Conservation (phyloP, 2,797 vertebrate genomes). For the Sus cebifrons region DNA sequence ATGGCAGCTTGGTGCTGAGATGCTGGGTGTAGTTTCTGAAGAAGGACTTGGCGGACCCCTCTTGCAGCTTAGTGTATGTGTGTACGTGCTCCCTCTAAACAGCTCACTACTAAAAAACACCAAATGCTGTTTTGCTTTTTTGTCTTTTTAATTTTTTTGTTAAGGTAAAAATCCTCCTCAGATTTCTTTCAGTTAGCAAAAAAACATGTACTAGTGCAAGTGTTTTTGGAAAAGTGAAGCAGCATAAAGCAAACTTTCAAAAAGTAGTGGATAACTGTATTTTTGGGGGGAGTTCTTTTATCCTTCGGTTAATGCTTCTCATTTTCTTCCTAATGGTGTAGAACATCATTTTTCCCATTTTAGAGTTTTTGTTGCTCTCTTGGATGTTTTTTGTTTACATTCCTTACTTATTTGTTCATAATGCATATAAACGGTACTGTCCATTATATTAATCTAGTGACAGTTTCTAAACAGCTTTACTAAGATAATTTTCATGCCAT, state of each 20-base stretch:
- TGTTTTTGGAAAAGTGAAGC: background rate
- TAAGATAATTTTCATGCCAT: background rate
- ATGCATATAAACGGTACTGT: background rate
- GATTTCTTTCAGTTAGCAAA: background rate
- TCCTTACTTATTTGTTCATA: background rate
- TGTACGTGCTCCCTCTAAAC: background rate
- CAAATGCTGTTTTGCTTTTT: background rate
- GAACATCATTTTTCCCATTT: background rate
- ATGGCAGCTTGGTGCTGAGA: background rate
- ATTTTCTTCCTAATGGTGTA: background rate
- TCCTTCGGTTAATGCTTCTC: background rate
- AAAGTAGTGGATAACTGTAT: background rate
- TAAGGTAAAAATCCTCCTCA: background rate
- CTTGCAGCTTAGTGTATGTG: background rate
- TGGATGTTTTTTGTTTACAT: background rate
- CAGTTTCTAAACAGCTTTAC: background rate
- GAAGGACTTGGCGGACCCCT: background rate
- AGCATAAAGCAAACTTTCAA: background rate
- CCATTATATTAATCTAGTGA: background rate
- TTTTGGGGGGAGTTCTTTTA: background rate
- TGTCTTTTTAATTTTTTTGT: background rate
- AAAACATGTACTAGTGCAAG: background rate
- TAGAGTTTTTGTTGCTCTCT: background rate
- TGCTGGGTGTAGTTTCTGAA: background rate
- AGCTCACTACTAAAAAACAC: background rate